These are phyloP conservation scores for Speoplatyrhinus poulsoni DNA, from an alignment of 2,113 vertebrate genomes.

Conservation along the genomic window DNA sequence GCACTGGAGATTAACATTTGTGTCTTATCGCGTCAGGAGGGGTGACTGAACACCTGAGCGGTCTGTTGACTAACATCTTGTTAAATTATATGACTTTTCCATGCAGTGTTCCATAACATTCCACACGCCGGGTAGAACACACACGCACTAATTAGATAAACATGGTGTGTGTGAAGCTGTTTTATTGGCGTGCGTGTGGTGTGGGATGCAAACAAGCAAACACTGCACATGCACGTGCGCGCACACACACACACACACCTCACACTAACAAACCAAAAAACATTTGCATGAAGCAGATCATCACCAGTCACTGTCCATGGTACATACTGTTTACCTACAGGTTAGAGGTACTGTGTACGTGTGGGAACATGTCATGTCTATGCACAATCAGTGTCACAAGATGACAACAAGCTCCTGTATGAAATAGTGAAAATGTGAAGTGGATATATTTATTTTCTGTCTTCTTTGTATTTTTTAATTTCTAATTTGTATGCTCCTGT, in stretches of 20 bases:
- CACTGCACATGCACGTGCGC: neutral
- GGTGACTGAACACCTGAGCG: slow-evolving; percentile 69
- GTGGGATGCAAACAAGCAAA: slow-evolving; percentile 17
- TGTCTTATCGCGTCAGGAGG: too few relatives aligned
- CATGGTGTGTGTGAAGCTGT: slow-evolving; percentile 69
- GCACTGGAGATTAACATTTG: too few relatives aligned
- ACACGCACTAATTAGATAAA: slow-evolving; percentile 67
- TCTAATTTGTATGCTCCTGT: too few relatives aligned
- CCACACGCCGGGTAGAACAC: slow-evolving; percentile 71
- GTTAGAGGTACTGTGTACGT: neutral
- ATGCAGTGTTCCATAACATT: slow-evolving; percentile 74
- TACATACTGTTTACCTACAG: too few relatives aligned
- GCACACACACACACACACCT: slow-evolving; percentile 26
- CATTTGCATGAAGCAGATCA: too few relatives aligned
- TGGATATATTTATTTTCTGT: too few relatives aligned
- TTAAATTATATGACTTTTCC: slow-evolving; percentile 83
- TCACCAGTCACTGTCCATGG: too few relatives aligned
- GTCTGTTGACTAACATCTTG: slow-evolving; percentile 71
- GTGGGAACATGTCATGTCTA: neutral
- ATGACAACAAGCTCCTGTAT: too few relatives aligned
- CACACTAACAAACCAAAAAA: neutral
- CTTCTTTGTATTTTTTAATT: too few relatives aligned
- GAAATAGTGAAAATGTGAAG: too few relatives aligned
- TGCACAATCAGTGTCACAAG: too few relatives aligned
- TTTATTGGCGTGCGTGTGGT: slow-evolving; percentile 61